Percentiles rank a stretch among this genome's conserved stretches.
Evolutionary conservation across 2,113 vertebrate species (phyloP).

Genomic region (Choloepus hoffmanni): DNA sequence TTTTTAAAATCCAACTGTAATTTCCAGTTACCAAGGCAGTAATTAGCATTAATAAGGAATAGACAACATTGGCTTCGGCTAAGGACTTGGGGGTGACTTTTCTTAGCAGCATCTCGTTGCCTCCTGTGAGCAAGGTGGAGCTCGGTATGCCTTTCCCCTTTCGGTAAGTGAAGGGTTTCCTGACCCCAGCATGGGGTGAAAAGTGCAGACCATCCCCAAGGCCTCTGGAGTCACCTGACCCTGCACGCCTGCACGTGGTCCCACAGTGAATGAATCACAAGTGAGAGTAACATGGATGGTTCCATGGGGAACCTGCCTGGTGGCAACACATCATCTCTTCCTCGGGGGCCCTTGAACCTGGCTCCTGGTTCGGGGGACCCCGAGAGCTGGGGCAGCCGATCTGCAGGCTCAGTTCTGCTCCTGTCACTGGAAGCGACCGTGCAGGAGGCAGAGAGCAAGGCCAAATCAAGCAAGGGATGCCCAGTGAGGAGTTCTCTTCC

Average conservation of each 20-base stretch:
- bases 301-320: neutral
- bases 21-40: constrained; percentile 43
- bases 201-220: neutral
- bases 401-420: neutral
- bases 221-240: neutral
- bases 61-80: neutral
- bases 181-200: too few relatives aligned
- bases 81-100: neutral
- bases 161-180: neutral
- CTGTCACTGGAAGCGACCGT: neutral
- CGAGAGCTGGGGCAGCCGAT: too few relatives aligned
- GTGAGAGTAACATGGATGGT: neutral
- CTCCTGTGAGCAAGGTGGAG: neutral
- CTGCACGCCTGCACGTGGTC: accelerated
- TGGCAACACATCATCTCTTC: neutral
- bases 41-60: neutral
- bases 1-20: constrained; percentile 5
- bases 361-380: too few relatives aligned
- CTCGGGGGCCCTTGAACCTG: too few relatives aligned
- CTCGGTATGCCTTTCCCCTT: neutral
- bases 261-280: neutral
- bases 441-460: neutral
- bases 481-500: neutral
- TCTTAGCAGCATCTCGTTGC: neutral
- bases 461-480: neutral